phyloP scores from a whole-genome alignment of 2,888 invertebrate species.

The Sympetrum striolatum region DNA sequence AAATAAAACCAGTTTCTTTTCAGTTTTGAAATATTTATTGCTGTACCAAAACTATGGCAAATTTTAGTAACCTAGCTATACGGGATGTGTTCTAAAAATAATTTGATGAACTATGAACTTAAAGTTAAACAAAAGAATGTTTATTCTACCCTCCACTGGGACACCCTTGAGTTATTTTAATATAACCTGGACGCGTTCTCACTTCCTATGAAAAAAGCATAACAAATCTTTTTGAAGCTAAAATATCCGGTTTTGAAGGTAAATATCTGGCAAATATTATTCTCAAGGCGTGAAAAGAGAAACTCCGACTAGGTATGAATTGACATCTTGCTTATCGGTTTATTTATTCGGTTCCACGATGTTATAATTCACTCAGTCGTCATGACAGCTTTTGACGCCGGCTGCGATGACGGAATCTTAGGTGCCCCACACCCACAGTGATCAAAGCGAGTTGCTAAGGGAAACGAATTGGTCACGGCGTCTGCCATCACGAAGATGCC shows the following conservation, averaged over 20 bases:
- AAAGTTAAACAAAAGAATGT: background rate
- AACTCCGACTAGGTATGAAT: background rate
- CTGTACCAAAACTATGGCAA: no score
- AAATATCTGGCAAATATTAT: background rate
- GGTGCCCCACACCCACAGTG: background rate
- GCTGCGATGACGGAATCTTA: background rate
- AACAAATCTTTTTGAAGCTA: background rate
- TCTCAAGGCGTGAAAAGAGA: background rate
- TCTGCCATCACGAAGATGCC: background rate
- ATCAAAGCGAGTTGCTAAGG: background rate
- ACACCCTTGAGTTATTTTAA: background rate
- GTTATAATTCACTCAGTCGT: background rate
- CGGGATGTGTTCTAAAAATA: no score
- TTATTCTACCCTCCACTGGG: background rate
- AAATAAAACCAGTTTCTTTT: no score
- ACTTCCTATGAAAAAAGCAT: background rate
- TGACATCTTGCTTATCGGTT: background rate
- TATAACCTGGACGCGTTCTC: background rate
- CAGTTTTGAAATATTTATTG: no score
- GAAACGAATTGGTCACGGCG: slow-evolving; percentile 11
- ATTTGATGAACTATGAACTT: no score
- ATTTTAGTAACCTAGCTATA: no score
- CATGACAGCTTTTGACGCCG: background rate
- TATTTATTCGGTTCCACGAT: background rate
- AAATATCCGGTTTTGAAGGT: background rate